phyloP scores from a whole-genome alignment of 2,113 vertebrate species.

The Nycticryphes semicollaris region DNA sequence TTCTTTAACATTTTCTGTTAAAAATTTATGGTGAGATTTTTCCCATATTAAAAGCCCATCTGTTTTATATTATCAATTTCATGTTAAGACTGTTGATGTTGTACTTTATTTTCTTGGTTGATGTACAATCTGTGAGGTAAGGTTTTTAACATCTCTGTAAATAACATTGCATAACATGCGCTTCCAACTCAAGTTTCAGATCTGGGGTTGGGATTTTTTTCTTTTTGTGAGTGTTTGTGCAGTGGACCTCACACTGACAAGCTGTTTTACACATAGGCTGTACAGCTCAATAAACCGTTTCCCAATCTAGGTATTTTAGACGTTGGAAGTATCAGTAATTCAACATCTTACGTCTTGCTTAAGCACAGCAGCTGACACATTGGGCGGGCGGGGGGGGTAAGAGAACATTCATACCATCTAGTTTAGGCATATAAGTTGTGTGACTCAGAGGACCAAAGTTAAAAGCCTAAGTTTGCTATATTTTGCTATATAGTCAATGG shows the following conservation, averaged over 20 bases:
- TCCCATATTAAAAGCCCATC: not conserved
- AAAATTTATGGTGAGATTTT: not conserved
- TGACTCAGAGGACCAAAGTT: not conserved
- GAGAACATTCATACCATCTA: constrained; percentile 64
- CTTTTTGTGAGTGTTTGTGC: not conserved
- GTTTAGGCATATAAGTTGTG: constrained; percentile 37
- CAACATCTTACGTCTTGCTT: constrained; percentile 2
- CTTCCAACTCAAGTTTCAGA: constrained; percentile 2
- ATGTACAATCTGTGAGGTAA: constrained; percentile 19
- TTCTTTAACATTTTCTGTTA: not conserved
- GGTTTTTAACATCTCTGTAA: not conserved
- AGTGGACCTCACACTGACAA: not conserved
- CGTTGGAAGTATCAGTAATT: not conserved
- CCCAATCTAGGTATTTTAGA: not conserved
- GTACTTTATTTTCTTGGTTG: not conserved
- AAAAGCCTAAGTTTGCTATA: constrained; percentile 41
- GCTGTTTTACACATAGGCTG: not conserved
- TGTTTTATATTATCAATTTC: not conserved
- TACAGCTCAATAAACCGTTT: not conserved
- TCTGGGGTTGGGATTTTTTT: not conserved
- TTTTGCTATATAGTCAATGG: constrained; percentile 38
- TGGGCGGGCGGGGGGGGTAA: not conserved
- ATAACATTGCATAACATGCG: not conserved
- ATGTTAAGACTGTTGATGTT: not conserved
- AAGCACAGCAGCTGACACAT: not conserved